Evolutionary conservation across 2,113 vertebrate species (phyloP), one percentile per base, ranked within the genome.

Genomic region (Oplegnathus fasciatus): DNA sequence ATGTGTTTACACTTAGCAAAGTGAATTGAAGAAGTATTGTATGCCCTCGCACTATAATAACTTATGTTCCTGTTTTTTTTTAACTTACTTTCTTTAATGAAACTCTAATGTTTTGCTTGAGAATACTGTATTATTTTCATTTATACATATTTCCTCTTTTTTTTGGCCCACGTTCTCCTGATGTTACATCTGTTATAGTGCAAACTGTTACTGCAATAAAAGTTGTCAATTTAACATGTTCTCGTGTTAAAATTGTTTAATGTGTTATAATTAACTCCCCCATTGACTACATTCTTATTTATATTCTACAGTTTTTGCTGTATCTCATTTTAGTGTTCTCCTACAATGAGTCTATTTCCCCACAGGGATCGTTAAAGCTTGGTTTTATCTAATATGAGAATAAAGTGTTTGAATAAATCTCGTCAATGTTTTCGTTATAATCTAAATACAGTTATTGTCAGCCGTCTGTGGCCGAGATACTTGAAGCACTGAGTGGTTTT

Each of bases 381-480:
- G 3, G 57, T 86, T 64, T 67, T 42, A 61, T 87, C 72, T 77
- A 58, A 91, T 86, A 73, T 66, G 42, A 83, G 71, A 34, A 84
- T 82, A 81, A 86, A 88, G 68, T 24, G 2, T 55, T 76, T 54
- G 61, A 73, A 87, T 90, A 80, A 88, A 80, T 69, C 54, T 32
- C 34, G 6, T 58, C 34, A 6, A 5, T 70, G 62, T 73, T 84
- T 64, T 64, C 73, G 34, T 54, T 77, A 57, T 77, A 54, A 42
- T 84, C 67, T 82, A 78, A 86, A 89, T 70, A 80, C 48, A 20
- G 24, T 64, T 88, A 84, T 74, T 74, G 67, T 84, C 79, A 83
- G 66, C 48, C 61, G 71, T 54, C 3, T 37, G 79, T 64, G 70
- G 80, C 66, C 57, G 73, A 78, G 83, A 80, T 10, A 85, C 86